phyloP scores from a whole-genome alignment of 2,113 vertebrate species.

The Melanocharis versteri region DNA sequence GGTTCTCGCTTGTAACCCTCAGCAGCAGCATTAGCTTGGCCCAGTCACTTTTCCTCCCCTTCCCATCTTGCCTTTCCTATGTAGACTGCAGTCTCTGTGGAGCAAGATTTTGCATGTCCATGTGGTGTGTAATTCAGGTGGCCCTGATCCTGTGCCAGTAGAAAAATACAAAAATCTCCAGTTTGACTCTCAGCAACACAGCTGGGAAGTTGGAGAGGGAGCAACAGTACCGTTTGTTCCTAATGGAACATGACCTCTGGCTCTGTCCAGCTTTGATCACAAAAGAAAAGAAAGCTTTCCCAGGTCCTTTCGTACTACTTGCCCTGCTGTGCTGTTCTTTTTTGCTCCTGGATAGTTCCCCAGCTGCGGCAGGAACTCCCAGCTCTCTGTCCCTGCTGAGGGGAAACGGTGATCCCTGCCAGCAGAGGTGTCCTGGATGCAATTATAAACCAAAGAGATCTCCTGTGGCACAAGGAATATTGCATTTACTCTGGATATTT shows the following conservation, averaged over 20 bases:
- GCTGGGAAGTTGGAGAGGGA: background rate
- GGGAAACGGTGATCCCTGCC: background rate
- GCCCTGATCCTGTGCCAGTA: background rate
- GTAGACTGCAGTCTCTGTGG: background rate
- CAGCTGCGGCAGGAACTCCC: background rate
- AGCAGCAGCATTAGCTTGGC: background rate
- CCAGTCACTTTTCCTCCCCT: background rate
- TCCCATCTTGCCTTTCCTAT: background rate
- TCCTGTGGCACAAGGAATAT: background rate
- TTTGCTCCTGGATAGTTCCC: background rate
- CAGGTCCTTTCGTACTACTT: background rate
- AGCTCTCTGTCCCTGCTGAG: background rate
- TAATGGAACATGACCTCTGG: background rate
- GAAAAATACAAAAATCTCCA: background rate
- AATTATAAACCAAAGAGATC: background rate
- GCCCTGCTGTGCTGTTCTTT: background rate
- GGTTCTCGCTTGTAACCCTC: background rate
- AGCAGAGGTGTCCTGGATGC: background rate
- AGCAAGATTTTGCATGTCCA: background rate
- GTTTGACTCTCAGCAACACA: background rate
- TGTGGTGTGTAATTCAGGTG: background rate
- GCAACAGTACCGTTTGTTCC: background rate
- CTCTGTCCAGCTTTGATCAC: background rate
- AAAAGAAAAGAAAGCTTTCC: background rate
- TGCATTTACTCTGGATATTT: background rate